Conservation (phyloP, 2,888 invertebrate species). For the Drosophila kokeensis region DNA sequence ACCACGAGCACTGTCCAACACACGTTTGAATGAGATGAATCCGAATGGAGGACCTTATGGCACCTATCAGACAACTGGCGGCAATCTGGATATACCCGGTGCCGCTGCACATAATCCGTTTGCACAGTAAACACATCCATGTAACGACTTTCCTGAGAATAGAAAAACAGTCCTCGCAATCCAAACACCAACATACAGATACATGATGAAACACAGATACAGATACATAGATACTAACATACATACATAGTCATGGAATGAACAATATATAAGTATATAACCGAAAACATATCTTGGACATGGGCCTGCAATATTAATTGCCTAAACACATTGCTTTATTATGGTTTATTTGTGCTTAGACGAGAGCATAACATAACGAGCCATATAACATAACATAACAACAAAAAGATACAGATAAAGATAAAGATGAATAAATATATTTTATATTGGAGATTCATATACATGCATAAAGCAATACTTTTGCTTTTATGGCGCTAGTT, state of each 20-base stretch:
- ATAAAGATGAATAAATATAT: slow-evolving; percentile 21
- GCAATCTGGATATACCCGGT: slow-evolving; percentile 89
- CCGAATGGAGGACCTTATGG: slow-evolving; percentile 88
- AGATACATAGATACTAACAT: slow-evolving; percentile 20
- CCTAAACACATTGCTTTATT: slow-evolving; percentile 70
- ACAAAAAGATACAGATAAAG: slow-evolving; percentile 2
- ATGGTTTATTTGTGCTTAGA: slow-evolving; percentile 56
- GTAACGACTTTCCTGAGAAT: slow-evolving; percentile 19
- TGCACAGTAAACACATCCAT: slow-evolving; percentile 78
- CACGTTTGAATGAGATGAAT: slow-evolving; percentile 91
- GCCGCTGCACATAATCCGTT: slow-evolving; percentile 86
- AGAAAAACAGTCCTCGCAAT: slow-evolving; percentile 45
- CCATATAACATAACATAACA: neutral
- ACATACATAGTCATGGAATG: slow-evolving; percentile 26
- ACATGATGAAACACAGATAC: slow-evolving; percentile 1
- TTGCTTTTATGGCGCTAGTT: slow-evolving; percentile 27
- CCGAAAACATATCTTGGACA: slow-evolving; percentile 80
- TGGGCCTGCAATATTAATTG: slow-evolving; percentile 78
- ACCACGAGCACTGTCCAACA: slow-evolving; percentile 93
- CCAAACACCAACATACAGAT: slow-evolving; percentile 8
- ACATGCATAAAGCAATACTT: slow-evolving; percentile 33
- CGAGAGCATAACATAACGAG: slow-evolving; percentile 29
- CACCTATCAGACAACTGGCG: slow-evolving; percentile 90
- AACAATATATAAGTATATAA: slow-evolving; percentile 57
- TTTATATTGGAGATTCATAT: slow-evolving; percentile 40